Evolutionary conservation across 2,888 invertebrate genomes (phyloP), one percentile per base, ranked within the genome.

Genomic region (Cylloceria caligata): DNA sequence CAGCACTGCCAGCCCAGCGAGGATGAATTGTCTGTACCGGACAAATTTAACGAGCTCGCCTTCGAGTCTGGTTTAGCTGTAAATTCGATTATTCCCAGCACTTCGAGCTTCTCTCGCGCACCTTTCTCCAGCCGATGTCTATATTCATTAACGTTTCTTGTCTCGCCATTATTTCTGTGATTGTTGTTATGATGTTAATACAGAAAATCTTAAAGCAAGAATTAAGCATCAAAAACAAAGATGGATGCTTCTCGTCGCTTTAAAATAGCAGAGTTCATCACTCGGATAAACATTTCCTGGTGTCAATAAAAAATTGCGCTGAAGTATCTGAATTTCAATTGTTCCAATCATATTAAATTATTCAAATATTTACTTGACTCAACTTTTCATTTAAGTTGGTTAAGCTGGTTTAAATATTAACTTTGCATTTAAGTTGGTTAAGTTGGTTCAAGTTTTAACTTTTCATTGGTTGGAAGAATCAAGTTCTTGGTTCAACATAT

Each of bases 1-100:
- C 30, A 62, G 2, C 45, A 2, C 21, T 16, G 34, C 60, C 7
- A 68, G n/a, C 13, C 5, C 34, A 34, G 34, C 24, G 42, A 27
- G 27, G 45, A 71, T 57, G 52, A 60, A 55, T 55, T 52, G 60
- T 52, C 72, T 55, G 42, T 21, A 47, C 27, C 64, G 71, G 60
- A 76, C 75, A 52, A 49, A 72, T 80, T 80, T 83, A 75, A 83
- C 78, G 74, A 80, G 68, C 67, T 19, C 21, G 49, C 62, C 71
- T 65, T 72, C 30, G 36, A 42, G 39, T 11, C 57, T 42, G 27
- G 55, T 21, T 76, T 64, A 73, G 68, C 49, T 72, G 71, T 55
- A 64, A 24, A 60, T 64, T 60, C 49, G 55, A 74, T 73, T 74
- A 27, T 52, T 52, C 42, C 19, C 36, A 9, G 1, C 34, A 2